These are phyloP conservation scores for Thecophora atra DNA, from an alignment of 2,888 invertebrate genomes.

Conservation along the genomic window DNA sequence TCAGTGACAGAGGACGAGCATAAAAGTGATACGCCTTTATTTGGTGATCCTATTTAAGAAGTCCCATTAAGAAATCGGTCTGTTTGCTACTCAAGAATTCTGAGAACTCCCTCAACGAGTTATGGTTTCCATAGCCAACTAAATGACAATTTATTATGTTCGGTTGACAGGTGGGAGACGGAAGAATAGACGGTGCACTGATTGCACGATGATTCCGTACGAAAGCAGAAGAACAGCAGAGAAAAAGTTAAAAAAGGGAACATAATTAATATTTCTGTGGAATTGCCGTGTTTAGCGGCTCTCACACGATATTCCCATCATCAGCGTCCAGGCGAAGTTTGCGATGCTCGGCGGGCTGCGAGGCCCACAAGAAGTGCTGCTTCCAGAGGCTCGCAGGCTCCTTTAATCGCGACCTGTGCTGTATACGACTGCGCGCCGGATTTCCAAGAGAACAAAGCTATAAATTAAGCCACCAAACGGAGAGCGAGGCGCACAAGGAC, in stretches of 20 bases:
- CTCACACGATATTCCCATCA: constrained; percentile 4
- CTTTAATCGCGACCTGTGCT: constrained; percentile 18
- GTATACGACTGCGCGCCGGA: constrained; percentile 22
- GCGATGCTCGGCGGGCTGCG: background rate
- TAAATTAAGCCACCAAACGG: constrained; percentile 25
- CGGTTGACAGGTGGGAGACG: constrained; percentile 38
- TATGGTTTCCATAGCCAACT: constrained; percentile 22
- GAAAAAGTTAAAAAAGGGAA: background rate
- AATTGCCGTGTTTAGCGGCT: constrained; percentile 1
- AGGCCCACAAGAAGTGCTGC: background rate
- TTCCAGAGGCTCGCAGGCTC: background rate
- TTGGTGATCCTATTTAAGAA: too few relatives aligned
- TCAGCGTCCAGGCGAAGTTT: background rate
- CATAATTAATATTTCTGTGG: constrained; percentile 35
- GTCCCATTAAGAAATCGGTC: too few relatives aligned
- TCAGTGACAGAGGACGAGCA: too few relatives aligned
- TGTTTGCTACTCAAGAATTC: constrained; percentile 4
- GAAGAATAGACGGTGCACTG: constrained; percentile 14
- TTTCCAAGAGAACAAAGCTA: constrained; percentile 35
- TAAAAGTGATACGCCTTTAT: too few relatives aligned
- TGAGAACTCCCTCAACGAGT: constrained; percentile 16
- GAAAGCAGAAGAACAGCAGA: constrained; percentile 2
- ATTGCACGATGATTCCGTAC: constrained; percentile 14
- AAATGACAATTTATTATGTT: constrained; percentile 42
- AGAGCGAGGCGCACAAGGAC: constrained; percentile 14